These are phyloP conservation scores for Mayetiola destructor DNA, from an alignment of 2,888 invertebrate species.

Conservation along the genomic window DNA sequence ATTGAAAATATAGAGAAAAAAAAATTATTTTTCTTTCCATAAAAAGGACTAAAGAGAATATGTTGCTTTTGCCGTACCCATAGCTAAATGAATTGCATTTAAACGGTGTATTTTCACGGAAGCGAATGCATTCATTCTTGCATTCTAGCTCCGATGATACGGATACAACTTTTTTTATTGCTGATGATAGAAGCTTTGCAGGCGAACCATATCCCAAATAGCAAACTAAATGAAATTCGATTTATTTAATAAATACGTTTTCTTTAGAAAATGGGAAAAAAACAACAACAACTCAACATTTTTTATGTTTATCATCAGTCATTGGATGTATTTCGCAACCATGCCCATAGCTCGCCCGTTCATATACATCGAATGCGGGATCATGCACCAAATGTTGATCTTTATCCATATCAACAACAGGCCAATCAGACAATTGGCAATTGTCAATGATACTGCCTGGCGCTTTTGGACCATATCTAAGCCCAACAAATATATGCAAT, in stretches of 20 bases:
- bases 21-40: neutral
- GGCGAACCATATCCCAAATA: constrained; percentile 66
- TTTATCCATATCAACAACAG: constrained; percentile 48
- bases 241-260: constrained; percentile 14
- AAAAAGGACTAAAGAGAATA: neutral
- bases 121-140: constrained; percentile 49
- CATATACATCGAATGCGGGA: constrained; percentile 57
- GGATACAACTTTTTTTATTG: constrained; percentile 49
- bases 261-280: neutral
- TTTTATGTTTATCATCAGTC: constrained; percentile 34
- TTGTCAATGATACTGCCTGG: constrained; percentile 54
- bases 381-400: constrained; percentile 43
- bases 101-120: constrained; percentile 40
- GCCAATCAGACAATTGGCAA: constrained; percentile 63
- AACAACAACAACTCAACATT: constrained; percentile 23
- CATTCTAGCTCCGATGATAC: constrained; percentile 52
- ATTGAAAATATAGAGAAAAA: neutral
- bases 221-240: constrained; percentile 44
- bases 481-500: neutral
- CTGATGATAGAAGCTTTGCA: constrained; percentile 49
- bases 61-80: constrained; percentile 35
- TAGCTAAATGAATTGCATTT: constrained; percentile 66
- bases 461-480: constrained; percentile 50
- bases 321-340: constrained; percentile 60
- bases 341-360: constrained; percentile 65